Base-by-base conservation (phyloP, 2,888 invertebrate genomes). In the Blastobasis adustella region DNA sequence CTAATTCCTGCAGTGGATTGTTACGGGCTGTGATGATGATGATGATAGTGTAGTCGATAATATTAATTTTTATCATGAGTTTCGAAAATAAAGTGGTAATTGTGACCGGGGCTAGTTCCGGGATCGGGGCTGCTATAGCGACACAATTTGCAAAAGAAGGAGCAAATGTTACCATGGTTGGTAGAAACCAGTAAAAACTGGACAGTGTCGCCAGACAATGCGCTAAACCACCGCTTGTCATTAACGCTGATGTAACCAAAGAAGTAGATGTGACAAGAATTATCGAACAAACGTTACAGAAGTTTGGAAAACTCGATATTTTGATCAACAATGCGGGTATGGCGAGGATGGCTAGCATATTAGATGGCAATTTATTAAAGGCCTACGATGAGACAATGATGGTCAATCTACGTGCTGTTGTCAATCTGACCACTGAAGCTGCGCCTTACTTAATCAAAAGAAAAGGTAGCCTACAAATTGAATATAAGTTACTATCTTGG, bases 121-220 rank as follows among this genome's bases (percentile, higher is more conserved):
- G 93, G 0, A 93, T 94, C 45, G 94, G 94, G 2, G 90, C 91
- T 0, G 91, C 90, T 0, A 89, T 92, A 0, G 92, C 93, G 0
- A 59, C 90, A 0, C 80, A 90, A 45, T 92, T 94, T 58, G 89
- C 92, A 0, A 86, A 89, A 61, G 77, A 90, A 47, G 92, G 92
- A 1, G 93, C 91, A 0, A 73, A 72, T 38, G 70, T 94, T 3
- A 85, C 89, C n/a, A 91, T 89, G 69, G 91, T 82, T 70, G 95
- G 89, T 77, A 84, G 94, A 58, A 93, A 93, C 71, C 69, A 81
- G 45, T 87, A 89, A 2, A 93, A 92, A 64, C 77, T 95, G 2
- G 78, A 90, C 43, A 79, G 89, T 55, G 89, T 92, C 0, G 90
- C 90, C 0, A 52, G 52, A 5, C 50, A 58, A 45, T 66, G 67